Conservation (phyloP, 2,797 vertebrate genomes). For the Momotus momota region DNA sequence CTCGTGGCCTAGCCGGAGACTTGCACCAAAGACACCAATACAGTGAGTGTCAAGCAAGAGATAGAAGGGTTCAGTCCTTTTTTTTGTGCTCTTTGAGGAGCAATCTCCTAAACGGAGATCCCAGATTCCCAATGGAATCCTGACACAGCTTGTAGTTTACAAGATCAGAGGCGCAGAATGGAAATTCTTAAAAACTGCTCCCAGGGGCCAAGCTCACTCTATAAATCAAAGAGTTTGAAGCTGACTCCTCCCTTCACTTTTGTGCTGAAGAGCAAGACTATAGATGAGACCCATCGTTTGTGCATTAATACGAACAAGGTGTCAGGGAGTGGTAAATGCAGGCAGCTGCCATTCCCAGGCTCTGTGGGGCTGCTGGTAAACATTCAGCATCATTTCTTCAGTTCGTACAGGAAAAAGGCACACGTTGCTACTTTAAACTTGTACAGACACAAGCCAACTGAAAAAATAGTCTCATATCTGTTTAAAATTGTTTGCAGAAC, state of each 20-base stretch:
- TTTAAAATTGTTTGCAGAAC: neutral
- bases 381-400: neutral
- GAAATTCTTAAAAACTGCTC: neutral
- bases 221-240: neutral
- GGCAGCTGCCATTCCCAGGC: slow-evolving; percentile 3
- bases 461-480: neutral
- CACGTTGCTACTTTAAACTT: neutral
- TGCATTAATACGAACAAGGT: neutral
- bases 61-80: neutral
- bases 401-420: neutral
- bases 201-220: neutral
- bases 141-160: neutral
- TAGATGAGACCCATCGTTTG: neutral
- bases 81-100: neutral
- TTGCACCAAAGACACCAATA: neutral
- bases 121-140: neutral
- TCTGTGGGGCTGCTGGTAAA: neutral
- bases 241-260: neutral
- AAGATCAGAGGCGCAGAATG: neutral
- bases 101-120: neutral
- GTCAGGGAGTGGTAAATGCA: neutral
- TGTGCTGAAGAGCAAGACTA: neutral
- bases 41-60: neutral
- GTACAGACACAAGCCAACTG: neutral
- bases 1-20: neutral